phyloP scores from a whole-genome alignment of 2,113 vertebrate genomes.

The Cebidichthys violaceus region DNA sequence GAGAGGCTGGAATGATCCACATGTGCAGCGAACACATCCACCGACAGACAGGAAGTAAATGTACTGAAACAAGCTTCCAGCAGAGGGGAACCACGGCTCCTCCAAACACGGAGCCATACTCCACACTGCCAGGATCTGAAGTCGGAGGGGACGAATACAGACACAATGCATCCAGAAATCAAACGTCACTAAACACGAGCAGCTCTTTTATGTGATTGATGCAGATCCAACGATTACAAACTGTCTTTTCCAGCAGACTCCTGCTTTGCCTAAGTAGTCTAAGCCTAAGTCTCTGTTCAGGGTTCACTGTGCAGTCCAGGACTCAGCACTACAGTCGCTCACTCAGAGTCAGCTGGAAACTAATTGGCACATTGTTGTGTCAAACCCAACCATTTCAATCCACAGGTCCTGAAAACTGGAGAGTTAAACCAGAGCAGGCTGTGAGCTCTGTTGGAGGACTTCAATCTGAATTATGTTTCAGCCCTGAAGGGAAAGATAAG shows the following conservation, averaged over 20 bases:
- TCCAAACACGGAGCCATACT: neutral
- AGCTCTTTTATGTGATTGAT: neutral
- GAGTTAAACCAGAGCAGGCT: neutral
- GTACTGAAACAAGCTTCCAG: conserved; percentile 15
- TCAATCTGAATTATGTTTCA: conserved; percentile 5
- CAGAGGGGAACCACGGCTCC: conserved; percentile 29
- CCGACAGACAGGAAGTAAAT: conserved; percentile 18
- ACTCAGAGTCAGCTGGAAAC: conserved; percentile 5
- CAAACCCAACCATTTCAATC: neutral
- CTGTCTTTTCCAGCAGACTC: neutral
- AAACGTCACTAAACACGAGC: neutral
- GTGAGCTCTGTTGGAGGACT: neutral
- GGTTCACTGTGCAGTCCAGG: neutral
- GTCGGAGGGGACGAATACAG: neutral
- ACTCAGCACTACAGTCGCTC: neutral
- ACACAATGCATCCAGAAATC: neutral
- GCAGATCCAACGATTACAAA: neutral
- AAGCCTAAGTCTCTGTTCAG: neutral
- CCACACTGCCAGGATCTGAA: neutral
- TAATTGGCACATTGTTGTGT: conserved; percentile 1
- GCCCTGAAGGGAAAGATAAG: neutral
- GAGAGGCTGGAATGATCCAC: neutral
- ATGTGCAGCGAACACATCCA: conserved; percentile 5
- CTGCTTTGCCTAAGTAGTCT: neutral
- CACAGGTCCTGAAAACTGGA: conserved; percentile 4